These are phyloP conservation scores for Intoshia linei DNA, from an alignment of 1,140 invertebrate genomes.

Conservation along the genomic window DNA sequence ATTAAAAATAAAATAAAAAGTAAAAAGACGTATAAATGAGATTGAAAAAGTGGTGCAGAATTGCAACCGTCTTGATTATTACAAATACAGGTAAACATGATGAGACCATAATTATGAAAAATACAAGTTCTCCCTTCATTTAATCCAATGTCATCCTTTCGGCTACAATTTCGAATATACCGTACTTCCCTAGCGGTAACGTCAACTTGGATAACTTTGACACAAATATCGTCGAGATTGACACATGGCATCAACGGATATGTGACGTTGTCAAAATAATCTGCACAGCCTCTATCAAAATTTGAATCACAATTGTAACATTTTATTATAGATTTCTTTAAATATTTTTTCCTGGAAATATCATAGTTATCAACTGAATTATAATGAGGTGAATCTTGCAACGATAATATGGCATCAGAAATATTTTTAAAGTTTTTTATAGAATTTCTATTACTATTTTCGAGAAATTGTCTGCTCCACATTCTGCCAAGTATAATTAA, in stretches of 20 bases:
- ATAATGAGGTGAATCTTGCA: too few species aligned
- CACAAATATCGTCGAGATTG: conserved; percentile 11
- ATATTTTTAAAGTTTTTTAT: too few species aligned
- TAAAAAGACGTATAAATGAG: too few species aligned
- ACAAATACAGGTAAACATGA: conserved; percentile 15
- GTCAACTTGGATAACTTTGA: conserved; percentile 20
- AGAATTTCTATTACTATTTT: too few species aligned
- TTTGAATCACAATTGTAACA: conserved; percentile 21
- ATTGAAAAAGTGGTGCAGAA: too few species aligned
- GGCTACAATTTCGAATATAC: conserved; percentile 19
- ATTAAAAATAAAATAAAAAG: too few species aligned
- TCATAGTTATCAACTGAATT: too few species aligned
- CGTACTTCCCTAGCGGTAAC: conserved; percentile 17
- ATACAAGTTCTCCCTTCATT: conserved; percentile 12
- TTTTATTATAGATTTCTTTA: too few species aligned
- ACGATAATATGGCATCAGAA: too few species aligned
- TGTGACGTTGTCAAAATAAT: conserved; percentile 20
- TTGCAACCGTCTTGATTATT: conserved; percentile 22
- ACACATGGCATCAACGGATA: conserved; percentile 13
- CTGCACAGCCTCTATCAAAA: conserved; percentile 17
- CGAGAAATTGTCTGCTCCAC: too few species aligned
- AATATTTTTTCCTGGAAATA: too few species aligned
- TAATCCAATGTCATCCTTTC: conserved; percentile 13
- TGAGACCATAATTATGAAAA: not conserved
- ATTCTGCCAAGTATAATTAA: too few species aligned